Base-by-base conservation (phyloP, 2,888 invertebrate species). In the Callimorpha dominula region DNA sequence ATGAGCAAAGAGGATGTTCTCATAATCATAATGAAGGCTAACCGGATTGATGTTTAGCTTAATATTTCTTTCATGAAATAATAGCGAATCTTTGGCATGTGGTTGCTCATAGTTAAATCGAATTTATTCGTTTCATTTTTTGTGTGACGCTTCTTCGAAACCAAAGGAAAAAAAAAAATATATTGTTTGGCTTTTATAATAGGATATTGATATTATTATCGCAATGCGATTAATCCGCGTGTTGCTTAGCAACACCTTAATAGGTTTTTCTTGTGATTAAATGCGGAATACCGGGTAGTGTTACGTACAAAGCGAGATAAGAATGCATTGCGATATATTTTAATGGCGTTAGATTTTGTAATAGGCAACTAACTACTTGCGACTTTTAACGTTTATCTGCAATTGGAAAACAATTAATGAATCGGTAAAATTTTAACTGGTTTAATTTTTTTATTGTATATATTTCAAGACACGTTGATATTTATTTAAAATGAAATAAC, bases 1-100 rank as follows among this genome's bases (percentile, higher is more conserved):
- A n/a, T 57, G 57, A 42, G n/a, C 64, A 43, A 43, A n/a, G 50
- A 68, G 43, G 68, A 68, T 68, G 57, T 68, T 57, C 68, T 43
- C 68, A 68, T 68, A 57, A 57, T 43, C 57, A 57, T 20, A 43
- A 68, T 57, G 50, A 20, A 15, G n/a, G 57, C 1, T 42, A 46
- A 43, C 68, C 57, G 52, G 50, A 67, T 50, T 40, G 49, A 40
- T n/a, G 66, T 49, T 65, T 20, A 65, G 49, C 20, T 65, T 65
- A 65, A 65, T 65, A 49, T 49, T 49, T 65, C 65, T 65, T 65
- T 49, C 31, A 31, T 49, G 15, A 20, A 46, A 46, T 46, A 60
- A 31, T 31, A 31, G 31, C 43, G 9, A 46, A 46, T 6, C 14
- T 60, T 60, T 60, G 20, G 31, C 60, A 31, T 60, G 31, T 15